Percentiles rank a stretch among this genome's conserved stretches.
phyloP scores from a whole-genome alignment of 1,140 invertebrate genomes.

The Drosophila obscura region DNA sequence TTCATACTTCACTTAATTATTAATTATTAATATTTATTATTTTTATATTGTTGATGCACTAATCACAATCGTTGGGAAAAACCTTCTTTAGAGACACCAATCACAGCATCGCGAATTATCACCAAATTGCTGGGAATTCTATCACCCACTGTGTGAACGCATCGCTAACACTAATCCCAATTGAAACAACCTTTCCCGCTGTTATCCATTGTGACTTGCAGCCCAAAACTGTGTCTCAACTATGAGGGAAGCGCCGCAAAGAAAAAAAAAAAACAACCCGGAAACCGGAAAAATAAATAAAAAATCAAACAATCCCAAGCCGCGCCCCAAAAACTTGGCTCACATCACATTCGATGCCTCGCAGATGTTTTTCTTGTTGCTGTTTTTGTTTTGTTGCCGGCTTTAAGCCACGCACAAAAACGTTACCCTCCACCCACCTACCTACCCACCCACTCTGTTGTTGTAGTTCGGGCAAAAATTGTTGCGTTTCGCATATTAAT shows the following conservation, averaged over 20 bases:
- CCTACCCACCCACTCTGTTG: slow-evolving; percentile 1
- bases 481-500: slow-evolving; percentile 83
- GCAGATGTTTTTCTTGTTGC: slow-evolving; percentile 57
- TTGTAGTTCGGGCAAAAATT: slow-evolving; percentile 74
- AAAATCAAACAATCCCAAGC: slow-evolving; percentile 24
- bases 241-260: slow-evolving; percentile 1
- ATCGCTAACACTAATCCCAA: no score
- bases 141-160: no score
- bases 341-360: slow-evolving; percentile 64
- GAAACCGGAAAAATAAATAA: slow-evolving; percentile 18
- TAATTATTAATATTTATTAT: no score
- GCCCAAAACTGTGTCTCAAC: slow-evolving; percentile 20
- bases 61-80: background rate
- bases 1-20: no score
- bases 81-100: no score
- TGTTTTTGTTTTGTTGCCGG: slow-evolving; percentile 63
- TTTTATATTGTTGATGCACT: no score
- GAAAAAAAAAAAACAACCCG: slow-evolving; percentile 11
- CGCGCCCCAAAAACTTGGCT: slow-evolving; percentile 59
- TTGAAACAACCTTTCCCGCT: no score
- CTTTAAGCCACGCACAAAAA: slow-evolving; percentile 62
- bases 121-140: no score
- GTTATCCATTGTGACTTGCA: slow-evolving; percentile 3
- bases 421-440: slow-evolving; percentile 42
- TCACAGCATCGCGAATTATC: no score